phyloP scores from a whole-genome alignment of 2,888 invertebrate species.

The Cryptocephalus moraei region DNA sequence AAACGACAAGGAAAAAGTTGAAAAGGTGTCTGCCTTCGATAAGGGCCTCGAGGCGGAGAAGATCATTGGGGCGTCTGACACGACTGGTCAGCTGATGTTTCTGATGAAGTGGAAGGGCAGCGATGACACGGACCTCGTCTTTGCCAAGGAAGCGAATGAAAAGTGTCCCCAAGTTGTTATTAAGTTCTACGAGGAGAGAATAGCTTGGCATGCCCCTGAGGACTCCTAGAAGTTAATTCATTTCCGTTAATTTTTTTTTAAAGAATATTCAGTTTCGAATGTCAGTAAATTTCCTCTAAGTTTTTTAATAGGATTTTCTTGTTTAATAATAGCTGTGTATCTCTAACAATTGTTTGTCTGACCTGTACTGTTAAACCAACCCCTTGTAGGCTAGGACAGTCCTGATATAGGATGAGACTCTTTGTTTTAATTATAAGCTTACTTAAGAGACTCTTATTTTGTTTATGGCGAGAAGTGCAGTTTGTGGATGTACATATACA shows the following conservation, averaged over 20 bases:
- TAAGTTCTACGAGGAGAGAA: constrained; percentile 88
- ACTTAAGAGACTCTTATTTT: too few species aligned
- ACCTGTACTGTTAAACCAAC: too few species aligned
- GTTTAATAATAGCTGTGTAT: too few species aligned
- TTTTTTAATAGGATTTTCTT: too few species aligned
- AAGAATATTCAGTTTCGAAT: background rate
- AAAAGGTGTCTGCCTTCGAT: constrained; percentile 61
- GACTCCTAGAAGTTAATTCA: constrained; percentile 20
- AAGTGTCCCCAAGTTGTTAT: constrained; percentile 94
- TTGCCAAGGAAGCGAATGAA: constrained; percentile 80
- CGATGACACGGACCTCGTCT: constrained; percentile 91
- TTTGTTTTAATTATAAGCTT: too few species aligned
- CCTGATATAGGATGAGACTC: too few species aligned
- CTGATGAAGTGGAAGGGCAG: constrained; percentile 90
- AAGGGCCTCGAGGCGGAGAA: constrained; percentile 74
- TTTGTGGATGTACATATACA: too few species aligned
- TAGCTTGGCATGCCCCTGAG: constrained; percentile 85
- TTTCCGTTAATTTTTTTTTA: background rate
- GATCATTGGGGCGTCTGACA: constrained; percentile 76
- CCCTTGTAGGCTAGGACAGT: too few species aligned
- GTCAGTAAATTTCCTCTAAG: background rate
- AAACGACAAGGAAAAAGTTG: background rate
- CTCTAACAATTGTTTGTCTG: too few species aligned
- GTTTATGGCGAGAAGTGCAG: too few species aligned
- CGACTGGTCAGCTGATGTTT: constrained; percentile 76